Evolutionary conservation across 2,888 invertebrate genomes (phyloP), one percentile per base, ranked within the genome.

Genomic region (Rotaria macrura): DNA sequence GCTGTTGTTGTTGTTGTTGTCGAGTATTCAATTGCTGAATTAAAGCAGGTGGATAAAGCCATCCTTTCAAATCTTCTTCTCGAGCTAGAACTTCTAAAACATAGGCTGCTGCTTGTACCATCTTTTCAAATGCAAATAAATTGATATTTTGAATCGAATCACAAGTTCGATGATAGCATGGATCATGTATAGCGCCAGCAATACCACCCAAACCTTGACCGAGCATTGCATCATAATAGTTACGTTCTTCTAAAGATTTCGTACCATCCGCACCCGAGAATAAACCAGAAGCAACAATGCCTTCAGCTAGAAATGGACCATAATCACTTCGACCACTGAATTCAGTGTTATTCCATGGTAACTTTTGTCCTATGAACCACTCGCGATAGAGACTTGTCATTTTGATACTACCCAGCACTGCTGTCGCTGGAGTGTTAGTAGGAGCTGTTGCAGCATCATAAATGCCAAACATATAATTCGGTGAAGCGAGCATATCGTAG

Each of bases 251-350:
- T 4, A 20, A 10, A 2, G 79, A 12, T 79, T 79, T 79, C 10
- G n/a, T 79, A 1, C 43, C 79, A 17, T 79, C 79, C 4, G 43
- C 79, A 14, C 79, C 79, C 3, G 79, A 79, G 25, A 79, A 79
- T n/a, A 79, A n/a, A 9, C 79, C 79, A 9, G 25, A 23, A n/a
- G 79, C 79, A 25, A 79, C 79, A 10, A 79, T 43, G 17, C 79
- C 79, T 43, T 40, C 43, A 12, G 79, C 79, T 43, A 79, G n/a
- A 43, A 79, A 79, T 43, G 79, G 79, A 79, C 79, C 79, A 14
- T 79, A 79, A 79, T 79, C 79, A 43, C 79, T 79, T 25, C 79
- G 79, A n/a, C 79, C 79, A n/a, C 79, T 79, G 25, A 79, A 79
- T 5, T 79, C 79, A 40, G 79, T 79, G 6, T 43, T 12, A 12